These are phyloP conservation scores for Scotopteryx bipunctaria DNA, from an alignment of 2,888 invertebrate genomes.

Conservation along the genomic window DNA sequence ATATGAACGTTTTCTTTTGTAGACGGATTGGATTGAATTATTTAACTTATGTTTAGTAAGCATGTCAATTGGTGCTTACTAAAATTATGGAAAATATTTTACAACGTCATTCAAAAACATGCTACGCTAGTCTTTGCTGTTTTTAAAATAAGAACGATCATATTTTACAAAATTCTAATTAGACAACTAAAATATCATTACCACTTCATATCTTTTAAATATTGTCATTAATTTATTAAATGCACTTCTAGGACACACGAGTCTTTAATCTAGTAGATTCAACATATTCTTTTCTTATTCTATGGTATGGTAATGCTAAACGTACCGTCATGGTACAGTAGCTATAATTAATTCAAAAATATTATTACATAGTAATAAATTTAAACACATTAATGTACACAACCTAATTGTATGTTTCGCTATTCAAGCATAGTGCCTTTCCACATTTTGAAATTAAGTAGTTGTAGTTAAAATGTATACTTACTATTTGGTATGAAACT, in stretches of 20 bases:
- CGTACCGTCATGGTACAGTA: background rate
- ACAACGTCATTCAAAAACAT: no score
- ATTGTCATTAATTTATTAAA: slow-evolving; percentile 44
- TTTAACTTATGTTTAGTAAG: no score
- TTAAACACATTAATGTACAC: slow-evolving; percentile 28
- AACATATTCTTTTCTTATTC: slow-evolving; percentile 26
- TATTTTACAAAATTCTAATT: no score
- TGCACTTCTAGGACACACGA: slow-evolving; percentile 53
- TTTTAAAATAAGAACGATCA: no score
- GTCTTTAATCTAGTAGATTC: slow-evolving; percentile 43
- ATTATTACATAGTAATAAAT: background rate
- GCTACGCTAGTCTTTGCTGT: no score
- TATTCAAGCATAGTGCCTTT: slow-evolving; percentile 79
- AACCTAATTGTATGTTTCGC: slow-evolving; percentile 42
- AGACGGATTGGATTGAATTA: no score
- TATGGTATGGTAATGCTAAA: background rate
- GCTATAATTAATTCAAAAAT: background rate
- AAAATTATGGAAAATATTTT: no score
- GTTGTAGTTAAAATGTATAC: slow-evolving; percentile 52
- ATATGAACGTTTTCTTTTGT: no score
- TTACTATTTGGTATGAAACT: slow-evolving; percentile 47
- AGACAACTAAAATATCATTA: no score
- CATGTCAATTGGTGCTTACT: no score
- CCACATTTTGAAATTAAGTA: slow-evolving; percentile 61
- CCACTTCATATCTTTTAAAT: slow-evolving; percentile 38